These are phyloP conservation scores for Oscheius sp. DNA, from an alignment of 2,888 invertebrate genomes.

Conservation along the genomic window DNA sequence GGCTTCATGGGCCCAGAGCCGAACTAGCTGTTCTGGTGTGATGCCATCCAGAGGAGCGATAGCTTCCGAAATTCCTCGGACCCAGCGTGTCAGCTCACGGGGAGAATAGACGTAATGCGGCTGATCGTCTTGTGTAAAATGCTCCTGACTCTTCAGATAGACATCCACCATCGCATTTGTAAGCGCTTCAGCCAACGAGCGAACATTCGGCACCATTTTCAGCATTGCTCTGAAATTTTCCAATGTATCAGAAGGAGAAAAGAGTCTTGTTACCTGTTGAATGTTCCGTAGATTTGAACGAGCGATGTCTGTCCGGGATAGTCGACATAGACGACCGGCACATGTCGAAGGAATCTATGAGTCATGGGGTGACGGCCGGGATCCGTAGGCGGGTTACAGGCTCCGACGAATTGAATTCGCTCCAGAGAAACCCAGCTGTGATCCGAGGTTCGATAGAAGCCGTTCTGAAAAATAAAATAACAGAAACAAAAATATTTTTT, in stretches of 20 bases:
- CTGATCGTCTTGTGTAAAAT: constrained; percentile 99
- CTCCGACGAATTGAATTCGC: constrained; percentile 98
- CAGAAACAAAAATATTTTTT: not conserved
- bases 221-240: constrained; percentile 83
- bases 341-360: constrained; percentile 82
- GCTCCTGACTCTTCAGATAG: constrained; percentile 93
- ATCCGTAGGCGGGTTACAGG: constrained; percentile 99
- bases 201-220: constrained; percentile 88
- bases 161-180: constrained; percentile 99
- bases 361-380: constrained; percentile 82
- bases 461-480: constrained; percentile 77
- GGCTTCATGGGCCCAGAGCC: constrained; percentile 99
- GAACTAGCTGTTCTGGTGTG: constrained; percentile 90
- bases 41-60: constrained; percentile 91
- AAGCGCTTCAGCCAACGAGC: constrained; percentile 92
- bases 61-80: constrained; percentile 98
- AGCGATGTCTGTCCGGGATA: constrained; percentile 98
- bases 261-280: constrained; percentile 80
- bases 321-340: constrained; percentile 98
- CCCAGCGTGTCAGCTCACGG: constrained; percentile 97
- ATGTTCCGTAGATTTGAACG: constrained; percentile 94
- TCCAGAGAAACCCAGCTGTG: constrained; percentile 97
- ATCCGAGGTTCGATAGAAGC: constrained; percentile 86
- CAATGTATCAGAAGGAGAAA: not conserved
- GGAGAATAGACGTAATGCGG: constrained; percentile 99